Percentiles rank a stretch among this genome's conserved stretches.
Conservation (phyloP, 2,888 invertebrate genomes). For the Dastarcus helophoroides region DNA sequence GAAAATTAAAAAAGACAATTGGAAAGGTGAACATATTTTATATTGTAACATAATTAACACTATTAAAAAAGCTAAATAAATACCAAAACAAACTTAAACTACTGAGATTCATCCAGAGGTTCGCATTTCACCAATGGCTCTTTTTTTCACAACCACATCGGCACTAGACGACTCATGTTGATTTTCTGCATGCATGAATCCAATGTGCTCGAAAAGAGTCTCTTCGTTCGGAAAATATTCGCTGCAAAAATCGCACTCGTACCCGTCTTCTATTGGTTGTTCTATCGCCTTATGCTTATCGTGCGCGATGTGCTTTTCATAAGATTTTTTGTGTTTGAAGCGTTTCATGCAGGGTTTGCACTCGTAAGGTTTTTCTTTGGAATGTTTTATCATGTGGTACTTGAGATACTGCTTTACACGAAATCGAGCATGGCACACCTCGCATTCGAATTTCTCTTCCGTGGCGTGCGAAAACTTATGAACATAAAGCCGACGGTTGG, state of each 20-base stretch:
- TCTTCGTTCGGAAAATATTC: constrained; percentile 16
- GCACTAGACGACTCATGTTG: no score
- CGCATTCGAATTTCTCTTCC: constrained; percentile 41
- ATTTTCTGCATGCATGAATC: no score
- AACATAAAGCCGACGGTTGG: constrained; percentile 23
- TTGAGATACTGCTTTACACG: constrained; percentile 43
- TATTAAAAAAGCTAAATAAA: no score
- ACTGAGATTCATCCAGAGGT: no score
- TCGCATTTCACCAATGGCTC: no score
- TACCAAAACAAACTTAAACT: no score
- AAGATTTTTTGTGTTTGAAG: constrained; percentile 27
- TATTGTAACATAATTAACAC: no score
- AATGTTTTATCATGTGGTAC: constrained; percentile 47
- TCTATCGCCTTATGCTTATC: constrained; percentile 16
- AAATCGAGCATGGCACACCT: constrained; percentile 41
- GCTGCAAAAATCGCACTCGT: constrained; percentile 19
- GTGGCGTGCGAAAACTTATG: constrained; percentile 35
- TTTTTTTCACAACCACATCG: no score
- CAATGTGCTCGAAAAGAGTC: no score
- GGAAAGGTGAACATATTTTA: no score
- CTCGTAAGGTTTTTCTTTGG: constrained; percentile 41
- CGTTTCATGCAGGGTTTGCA: constrained; percentile 42
- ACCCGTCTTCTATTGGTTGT: constrained; percentile 5
- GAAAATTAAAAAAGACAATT: no score
- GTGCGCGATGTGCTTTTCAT: constrained; percentile 21